Base-by-base conservation (phyloP, 2,797 vertebrate species). In the Mormyrus hasselquistii region DNA sequence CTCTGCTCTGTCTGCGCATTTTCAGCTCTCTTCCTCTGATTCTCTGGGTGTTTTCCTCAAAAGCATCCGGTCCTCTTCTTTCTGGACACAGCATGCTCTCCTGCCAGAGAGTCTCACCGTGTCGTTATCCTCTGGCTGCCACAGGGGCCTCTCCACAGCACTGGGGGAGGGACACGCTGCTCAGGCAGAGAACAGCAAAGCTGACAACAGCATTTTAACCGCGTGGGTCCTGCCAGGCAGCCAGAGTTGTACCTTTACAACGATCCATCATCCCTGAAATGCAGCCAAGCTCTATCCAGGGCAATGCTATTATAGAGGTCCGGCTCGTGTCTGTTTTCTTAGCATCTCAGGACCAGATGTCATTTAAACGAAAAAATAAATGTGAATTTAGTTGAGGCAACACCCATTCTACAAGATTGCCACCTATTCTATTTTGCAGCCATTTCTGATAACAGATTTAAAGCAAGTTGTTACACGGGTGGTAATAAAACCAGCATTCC, bases 221-320 rank as follows among this genome's bases (percentile, higher is more conserved):
- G 7, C 8, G 19, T 22, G 41, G 38, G 7, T 41, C 25, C 76
- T 47, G 76, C 41, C 41, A 82, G 44, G 76, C 41, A 44, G 41
- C 41, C 41, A 82, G 19, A 47, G 38, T 47, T 82, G 7, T 47
- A 44, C 76, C 69, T 44, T 59, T 34, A 19, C 44, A 10, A 50
- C 44, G 14, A 88, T 89, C 83, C 79, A 89, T 90, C 87, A 89
- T 83, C 52, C 87, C 29, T 62, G 49, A 89, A 12, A 47, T 34
- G 41, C 50, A 86, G 82, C 76, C 88, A 55, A 69, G 38, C 59
- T 57, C 44, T 73, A 88, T 76, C 50, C 69, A 52, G 53, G 86
- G 49, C 53, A 47, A 41, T 19, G 86, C 86, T 79, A 82, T 87
- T 69, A 62, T 55, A 5, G 1, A 7, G 22, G 44, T 85, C 47